Evolutionary conservation across 2,797 vertebrate species (phyloP).

Genomic region (Trichosurus vulpecula): DNA sequence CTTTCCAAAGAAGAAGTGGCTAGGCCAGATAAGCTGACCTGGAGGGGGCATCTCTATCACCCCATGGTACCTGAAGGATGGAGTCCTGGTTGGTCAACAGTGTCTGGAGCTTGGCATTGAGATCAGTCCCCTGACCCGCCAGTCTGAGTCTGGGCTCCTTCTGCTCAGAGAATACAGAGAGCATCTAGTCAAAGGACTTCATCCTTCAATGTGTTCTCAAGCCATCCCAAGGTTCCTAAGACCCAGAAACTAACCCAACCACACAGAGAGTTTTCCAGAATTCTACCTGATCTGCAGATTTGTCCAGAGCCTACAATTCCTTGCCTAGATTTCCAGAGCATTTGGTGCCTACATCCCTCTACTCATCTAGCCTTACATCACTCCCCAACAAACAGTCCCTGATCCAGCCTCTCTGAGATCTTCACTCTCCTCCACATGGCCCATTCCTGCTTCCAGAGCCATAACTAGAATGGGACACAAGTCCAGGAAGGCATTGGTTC

Average conservation of each 20-base stretch:
- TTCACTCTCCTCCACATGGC: not conserved
- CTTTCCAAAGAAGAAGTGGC: not conserved
- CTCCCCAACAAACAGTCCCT: not conserved
- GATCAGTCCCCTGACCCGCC: not conserved
- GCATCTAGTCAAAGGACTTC: not conserved
- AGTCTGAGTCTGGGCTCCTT: not conserved
- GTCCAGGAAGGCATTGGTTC: not conserved
- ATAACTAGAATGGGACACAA: not conserved
- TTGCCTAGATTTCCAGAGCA: not conserved
- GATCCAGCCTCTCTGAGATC: not conserved
- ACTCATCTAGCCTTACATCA: not conserved
- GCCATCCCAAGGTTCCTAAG: not conserved
- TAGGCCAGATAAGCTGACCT: not conserved
- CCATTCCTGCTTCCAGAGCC: not conserved
- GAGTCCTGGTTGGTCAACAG: not conserved
- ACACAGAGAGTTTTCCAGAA: not conserved
- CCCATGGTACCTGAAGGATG: not conserved
- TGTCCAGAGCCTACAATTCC: not conserved
- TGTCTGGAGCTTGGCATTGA: not conserved
- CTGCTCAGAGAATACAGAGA: not conserved
- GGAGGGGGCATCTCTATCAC: rapidly evolving
- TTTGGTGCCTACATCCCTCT: not conserved
- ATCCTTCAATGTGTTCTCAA: not conserved
- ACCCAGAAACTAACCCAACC: not conserved
- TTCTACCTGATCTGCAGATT: not conserved